phyloP scores from a whole-genome alignment of 1,140 invertebrate species.

The Drosophila dunni region DNA sequence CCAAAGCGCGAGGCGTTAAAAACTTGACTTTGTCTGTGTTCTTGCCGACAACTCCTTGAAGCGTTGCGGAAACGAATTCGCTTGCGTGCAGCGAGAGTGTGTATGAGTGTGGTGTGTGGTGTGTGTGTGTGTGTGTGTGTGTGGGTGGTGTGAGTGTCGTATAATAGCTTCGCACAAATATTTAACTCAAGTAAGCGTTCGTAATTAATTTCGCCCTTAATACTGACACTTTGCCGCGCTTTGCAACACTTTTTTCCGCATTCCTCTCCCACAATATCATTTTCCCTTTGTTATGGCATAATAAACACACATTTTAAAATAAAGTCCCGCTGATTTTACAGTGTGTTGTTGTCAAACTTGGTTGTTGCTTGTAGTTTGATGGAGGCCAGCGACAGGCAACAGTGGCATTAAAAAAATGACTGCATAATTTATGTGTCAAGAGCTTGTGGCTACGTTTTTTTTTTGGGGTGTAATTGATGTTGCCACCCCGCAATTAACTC shows the following conservation, averaged over 20 bases:
- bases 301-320: slow-evolving; percentile 81
- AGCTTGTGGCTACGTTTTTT: slow-evolving; percentile 57
- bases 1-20: slow-evolving; percentile 32
- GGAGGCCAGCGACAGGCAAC: background rate
- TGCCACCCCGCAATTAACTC: slow-evolving; percentile 69
- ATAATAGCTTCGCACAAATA: slow-evolving; percentile 67
- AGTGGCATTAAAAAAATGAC: slow-evolving; percentile 60
- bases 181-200: slow-evolving; percentile 80
- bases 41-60: slow-evolving; percentile 25
- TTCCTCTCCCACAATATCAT: slow-evolving; percentile 2
- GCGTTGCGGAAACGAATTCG: background rate
- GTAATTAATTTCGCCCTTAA: slow-evolving; percentile 80
- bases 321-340: slow-evolving; percentile 50
- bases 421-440: slow-evolving; percentile 76
- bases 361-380: slow-evolving; percentile 23
- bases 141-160: slow-evolving; percentile 14
- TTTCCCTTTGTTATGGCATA: slow-evolving; percentile 60
- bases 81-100: background rate
- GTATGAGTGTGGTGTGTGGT: background rate
- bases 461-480: slow-evolving; percentile 67
- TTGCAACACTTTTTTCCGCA: slow-evolving; percentile 61
- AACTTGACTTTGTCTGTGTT: slow-evolving; percentile 46
- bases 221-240: slow-evolving; percentile 70
- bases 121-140: slow-evolving; percentile 1
- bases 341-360: slow-evolving; percentile 23